These are phyloP conservation scores for Eudyptes chrysolophus DNA, from an alignment of 2,113 vertebrate species.

Conservation along the genomic window DNA sequence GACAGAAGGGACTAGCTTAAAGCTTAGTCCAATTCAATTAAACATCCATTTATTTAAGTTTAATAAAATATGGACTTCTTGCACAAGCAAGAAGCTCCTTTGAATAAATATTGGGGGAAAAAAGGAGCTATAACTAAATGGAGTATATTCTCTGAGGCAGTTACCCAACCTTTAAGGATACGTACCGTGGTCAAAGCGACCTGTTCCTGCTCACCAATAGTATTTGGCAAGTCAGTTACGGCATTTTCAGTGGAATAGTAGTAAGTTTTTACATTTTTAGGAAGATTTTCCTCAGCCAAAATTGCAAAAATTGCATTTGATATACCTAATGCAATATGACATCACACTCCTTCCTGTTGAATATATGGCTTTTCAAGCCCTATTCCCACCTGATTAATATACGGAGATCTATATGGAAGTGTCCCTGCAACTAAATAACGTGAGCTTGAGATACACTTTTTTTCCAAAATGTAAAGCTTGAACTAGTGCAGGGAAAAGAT, in stretches of 20 bases:
- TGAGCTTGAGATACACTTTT: background rate
- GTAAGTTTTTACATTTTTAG: background rate
- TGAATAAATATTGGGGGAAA: background rate
- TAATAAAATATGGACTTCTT: background rate
- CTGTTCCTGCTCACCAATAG: background rate
- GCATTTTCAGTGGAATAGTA: background rate
- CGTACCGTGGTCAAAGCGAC: background rate
- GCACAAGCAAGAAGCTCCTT: background rate
- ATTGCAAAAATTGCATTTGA: background rate
- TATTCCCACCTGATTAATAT: background rate
- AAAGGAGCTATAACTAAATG: background rate
- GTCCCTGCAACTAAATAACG: background rate
- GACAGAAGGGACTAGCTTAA: background rate
- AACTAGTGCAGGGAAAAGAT: background rate
- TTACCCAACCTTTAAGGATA: background rate
- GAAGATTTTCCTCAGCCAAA: background rate
- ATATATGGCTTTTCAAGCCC: background rate
- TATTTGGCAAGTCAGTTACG: background rate
- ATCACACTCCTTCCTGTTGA: background rate
- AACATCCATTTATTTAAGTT: background rate
- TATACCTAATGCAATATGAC: background rate
- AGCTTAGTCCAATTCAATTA: background rate
- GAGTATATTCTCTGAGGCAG: background rate
- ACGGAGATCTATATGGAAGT: background rate
- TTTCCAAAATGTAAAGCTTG: background rate